Percentiles rank a stretch among this genome's conserved stretches.
These are phyloP conservation scores for Oligia latruncula DNA, from an alignment of 2,888 invertebrate species.

Conservation along the genomic window DNA sequence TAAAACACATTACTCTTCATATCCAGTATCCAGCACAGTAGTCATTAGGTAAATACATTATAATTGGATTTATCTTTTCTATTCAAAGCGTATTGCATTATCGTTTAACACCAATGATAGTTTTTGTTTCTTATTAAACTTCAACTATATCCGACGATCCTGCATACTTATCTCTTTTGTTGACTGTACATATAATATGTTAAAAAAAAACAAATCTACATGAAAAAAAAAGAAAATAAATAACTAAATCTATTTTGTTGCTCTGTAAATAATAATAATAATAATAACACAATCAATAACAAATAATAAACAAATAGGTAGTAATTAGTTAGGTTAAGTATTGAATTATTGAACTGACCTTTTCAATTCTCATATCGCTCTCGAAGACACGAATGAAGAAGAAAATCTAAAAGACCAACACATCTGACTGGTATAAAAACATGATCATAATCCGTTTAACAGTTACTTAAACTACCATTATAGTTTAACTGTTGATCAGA, in stretches of 20 bases:
- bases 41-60: constrained; percentile 34
- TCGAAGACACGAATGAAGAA: neutral
- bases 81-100: constrained; percentile 30
- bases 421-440: constrained; percentile 1
- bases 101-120: constrained; percentile 2
- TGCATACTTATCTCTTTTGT: no score
- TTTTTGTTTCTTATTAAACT: constrained; percentile 2
- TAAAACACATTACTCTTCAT: neutral
- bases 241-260: no score
- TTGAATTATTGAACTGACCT: neutral
- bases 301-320: no score
- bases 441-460: neutral
- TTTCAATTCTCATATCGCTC: no score
- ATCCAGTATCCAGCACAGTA: neutral
- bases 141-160: no score
- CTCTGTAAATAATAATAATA: no score
- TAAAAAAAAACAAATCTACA: no score
- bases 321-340: neutral
- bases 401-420: neutral
- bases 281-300: no score
- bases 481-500: neutral
- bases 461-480: neutral
- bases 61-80: constrained; percentile 34
- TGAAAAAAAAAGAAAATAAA: no score
- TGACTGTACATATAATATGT: no score